These are phyloP conservation scores for Agriopis marginaria DNA, from an alignment of 2,888 invertebrate species.

Conservation along the genomic window DNA sequence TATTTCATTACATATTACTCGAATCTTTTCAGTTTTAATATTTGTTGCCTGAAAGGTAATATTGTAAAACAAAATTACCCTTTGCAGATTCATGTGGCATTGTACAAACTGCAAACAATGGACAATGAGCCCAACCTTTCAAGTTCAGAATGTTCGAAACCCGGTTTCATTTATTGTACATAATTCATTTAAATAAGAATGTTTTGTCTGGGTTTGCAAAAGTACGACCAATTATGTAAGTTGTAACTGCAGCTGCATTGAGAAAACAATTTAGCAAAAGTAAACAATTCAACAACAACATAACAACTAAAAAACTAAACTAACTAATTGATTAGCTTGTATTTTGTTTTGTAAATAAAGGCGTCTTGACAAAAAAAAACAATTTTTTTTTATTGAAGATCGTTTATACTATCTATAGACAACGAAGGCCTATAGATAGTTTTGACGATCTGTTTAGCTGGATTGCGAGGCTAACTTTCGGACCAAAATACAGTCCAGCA, in stretches of 20 bases:
- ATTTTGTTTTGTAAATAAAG: too few relatives aligned
- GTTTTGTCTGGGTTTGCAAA: background rate
- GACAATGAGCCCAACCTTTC: conserved; percentile 31
- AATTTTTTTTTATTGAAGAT: too few relatives aligned
- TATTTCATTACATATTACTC: background rate
- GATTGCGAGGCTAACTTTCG: too few relatives aligned
- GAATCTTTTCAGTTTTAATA: background rate
- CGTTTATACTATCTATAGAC: too few relatives aligned
- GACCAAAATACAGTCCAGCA: too few relatives aligned
- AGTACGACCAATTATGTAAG: background rate
- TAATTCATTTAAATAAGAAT: conserved; percentile 11
- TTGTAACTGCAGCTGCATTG: background rate
- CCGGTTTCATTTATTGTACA: background rate
- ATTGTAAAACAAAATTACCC: conserved; percentile 4
- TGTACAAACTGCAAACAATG: conserved; percentile 28
- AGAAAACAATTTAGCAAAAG: background rate
- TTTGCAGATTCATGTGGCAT: conserved; percentile 30
- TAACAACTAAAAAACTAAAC: too few relatives aligned
- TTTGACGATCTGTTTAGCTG: too few relatives aligned
- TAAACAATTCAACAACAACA: background rate
- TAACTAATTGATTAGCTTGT: too few relatives aligned
- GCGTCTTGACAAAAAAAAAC: too few relatives aligned
- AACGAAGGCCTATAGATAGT: too few relatives aligned
- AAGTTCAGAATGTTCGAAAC: conserved; percentile 25
- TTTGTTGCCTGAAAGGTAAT: background rate